Evolutionary conservation across 2,888 invertebrate genomes (phyloP).

Genomic region (Ichneumoninae sp.): DNA sequence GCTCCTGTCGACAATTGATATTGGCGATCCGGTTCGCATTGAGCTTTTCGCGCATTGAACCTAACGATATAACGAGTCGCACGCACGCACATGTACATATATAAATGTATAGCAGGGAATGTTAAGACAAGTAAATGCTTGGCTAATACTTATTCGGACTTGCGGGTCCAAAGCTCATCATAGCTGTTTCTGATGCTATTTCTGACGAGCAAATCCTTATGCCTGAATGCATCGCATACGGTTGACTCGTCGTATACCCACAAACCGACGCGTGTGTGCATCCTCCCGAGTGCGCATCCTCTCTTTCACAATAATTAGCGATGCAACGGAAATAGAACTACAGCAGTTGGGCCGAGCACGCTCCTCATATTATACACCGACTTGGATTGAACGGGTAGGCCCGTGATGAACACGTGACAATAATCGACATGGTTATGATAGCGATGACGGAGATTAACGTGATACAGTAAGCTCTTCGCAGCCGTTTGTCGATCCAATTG

Average conservation of each 20-base stretch:
- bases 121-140: slow-evolving; percentile 2
- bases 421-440: slow-evolving; percentile 57
- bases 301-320: slow-evolving; percentile 79
- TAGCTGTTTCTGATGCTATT: slow-evolving; percentile 57
- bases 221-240: not conserved
- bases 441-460: slow-evolving; percentile 52
- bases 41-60: slow-evolving; percentile 10
- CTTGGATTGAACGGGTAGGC: slow-evolving; percentile 8
- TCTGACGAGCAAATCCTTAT: slow-evolving; percentile 48
- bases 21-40: slow-evolving; percentile 49
- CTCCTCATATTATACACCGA: slow-evolving; percentile 45
- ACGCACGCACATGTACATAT: not conserved
- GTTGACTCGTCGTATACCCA: slow-evolving; percentile 7
- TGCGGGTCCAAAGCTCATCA: slow-evolving; percentile 7
- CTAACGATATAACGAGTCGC: slow-evolving; percentile 41
- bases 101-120: not conserved
- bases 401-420: slow-evolving; percentile 42
- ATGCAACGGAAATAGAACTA: slow-evolving; percentile 76
- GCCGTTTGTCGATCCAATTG: slow-evolving; percentile 46
- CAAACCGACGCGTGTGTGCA: slow-evolving; percentile 21
- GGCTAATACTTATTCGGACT: slow-evolving; percentile 8
- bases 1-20: slow-evolving; percentile 57
- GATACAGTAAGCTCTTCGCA: slow-evolving; percentile 20
- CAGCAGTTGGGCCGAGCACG: slow-evolving; percentile 33
- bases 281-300: slow-evolving; percentile 42